These are phyloP conservation scores for Phyto melanocephala DNA, from an alignment of 2,888 invertebrate genomes.

Conservation along the genomic window DNA sequence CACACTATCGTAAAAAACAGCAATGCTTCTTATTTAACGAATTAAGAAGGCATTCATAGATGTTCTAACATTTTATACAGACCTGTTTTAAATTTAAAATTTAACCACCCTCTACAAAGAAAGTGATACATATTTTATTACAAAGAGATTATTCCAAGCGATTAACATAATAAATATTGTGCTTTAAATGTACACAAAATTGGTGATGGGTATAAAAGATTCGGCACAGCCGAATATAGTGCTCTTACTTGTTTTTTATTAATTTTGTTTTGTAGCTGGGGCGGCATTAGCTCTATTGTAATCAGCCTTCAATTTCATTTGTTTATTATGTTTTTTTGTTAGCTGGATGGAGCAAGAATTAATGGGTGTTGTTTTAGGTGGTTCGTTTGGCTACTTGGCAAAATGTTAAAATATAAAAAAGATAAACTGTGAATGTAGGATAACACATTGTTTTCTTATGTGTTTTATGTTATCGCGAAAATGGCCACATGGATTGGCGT, in stretches of 20 bases:
- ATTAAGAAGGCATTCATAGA: too few relatives aligned
- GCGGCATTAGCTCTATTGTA: slow-evolving; percentile 44
- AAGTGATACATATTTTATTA: too few relatives aligned
- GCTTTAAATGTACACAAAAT: too few relatives aligned
- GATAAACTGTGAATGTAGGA: background rate
- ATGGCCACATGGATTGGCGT: slow-evolving; percentile 49
- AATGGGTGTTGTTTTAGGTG: slow-evolving; percentile 60
- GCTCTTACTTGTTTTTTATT: background rate
- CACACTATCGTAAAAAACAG: too few relatives aligned
- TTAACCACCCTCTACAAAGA: too few relatives aligned
- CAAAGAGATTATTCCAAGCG: too few relatives aligned
- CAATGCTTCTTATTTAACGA: too few relatives aligned
- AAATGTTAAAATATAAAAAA: slow-evolving; percentile 22
- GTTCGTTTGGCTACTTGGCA: slow-evolving; percentile 49
- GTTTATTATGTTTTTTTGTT: slow-evolving; percentile 49
- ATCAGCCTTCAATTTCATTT: slow-evolving; percentile 62
- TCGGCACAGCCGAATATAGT: too few relatives aligned
- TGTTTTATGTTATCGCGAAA: slow-evolving; percentile 44
- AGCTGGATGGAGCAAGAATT: background rate
- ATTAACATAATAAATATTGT: too few relatives aligned
- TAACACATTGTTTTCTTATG: slow-evolving; percentile 31
- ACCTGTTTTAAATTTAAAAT: too few relatives aligned
- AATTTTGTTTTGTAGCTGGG: slow-evolving; percentile 21
- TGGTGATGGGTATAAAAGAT: too few relatives aligned
- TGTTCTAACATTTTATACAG: too few relatives aligned